Base-by-base conservation (phyloP, 2,888 invertebrate species). In the Ichneumoninae sp. region DNA sequence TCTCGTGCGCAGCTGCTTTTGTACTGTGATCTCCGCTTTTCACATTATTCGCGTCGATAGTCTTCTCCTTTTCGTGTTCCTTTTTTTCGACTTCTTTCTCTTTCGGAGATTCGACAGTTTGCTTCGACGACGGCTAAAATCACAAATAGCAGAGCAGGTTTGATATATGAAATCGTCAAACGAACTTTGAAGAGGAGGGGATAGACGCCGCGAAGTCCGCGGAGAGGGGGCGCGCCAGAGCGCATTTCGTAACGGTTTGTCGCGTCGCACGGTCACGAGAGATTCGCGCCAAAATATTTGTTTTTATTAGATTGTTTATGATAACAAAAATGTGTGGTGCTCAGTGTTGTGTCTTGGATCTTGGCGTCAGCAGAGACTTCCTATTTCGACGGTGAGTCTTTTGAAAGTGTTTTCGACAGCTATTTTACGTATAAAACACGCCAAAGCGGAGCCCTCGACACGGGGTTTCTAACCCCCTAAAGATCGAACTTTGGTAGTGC, bases 51-150 rank as follows among this genome's bases (percentile, higher is more conserved):
- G 68, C 62, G 44, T 80, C 78, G 19, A 83, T 16, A 19, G 47
- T 82, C 54, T 86, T 86, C 22, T 54, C 77, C n/a, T 66, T 80
- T 19, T 86, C 82, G 57, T 86, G 75, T 44, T 85, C 83, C 57
- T 86, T 87, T 30, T 52, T 78, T 10, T 84, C 86, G 30, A 74
- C 76, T 3, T 36, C 57, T 40, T 40, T 84, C 0, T 50, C 54
- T 52, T 83, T 86, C 4, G 54, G 19, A 10, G 70, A 4, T 26
- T 76, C 75, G 6, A 40, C 78, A 8, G 52, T 68, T 22, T 76
- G 47, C 36, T 82, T 74, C 16, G 79, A 70, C 3, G 82, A 68
- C 36, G 85, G 76, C 85, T 85, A 72, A 16, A 66, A 65, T 3
- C 3, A 60, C 33, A 68, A 68, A 13, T 52, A n/a, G 40, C 22